Evolutionary conservation across 2,888 invertebrate species (phyloP).

Genomic region (Piscicola geometra): DNA sequence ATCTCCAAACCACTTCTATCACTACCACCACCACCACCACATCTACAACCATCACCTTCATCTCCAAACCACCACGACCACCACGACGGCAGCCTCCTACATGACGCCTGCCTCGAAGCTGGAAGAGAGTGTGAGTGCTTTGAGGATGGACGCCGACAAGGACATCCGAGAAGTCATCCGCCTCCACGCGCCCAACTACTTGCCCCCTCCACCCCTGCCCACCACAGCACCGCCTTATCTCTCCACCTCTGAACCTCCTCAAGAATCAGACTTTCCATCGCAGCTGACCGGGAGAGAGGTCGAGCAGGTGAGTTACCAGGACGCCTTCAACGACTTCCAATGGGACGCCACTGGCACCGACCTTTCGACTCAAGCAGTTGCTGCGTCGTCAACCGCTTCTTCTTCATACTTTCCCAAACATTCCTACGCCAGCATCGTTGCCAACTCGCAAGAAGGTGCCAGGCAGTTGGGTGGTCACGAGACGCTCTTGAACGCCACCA

Average conservation of each 20-base stretch:
- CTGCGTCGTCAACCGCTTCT: not conserved
- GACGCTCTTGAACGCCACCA: no score
- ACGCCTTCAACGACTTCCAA: not conserved
- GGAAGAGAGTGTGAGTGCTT: not conserved
- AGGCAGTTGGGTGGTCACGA: no score
- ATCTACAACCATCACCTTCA: no score
- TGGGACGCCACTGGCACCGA: not conserved
- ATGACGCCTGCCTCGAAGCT: not conserved
- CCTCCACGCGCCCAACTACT: conserved; percentile 7
- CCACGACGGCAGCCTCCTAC: not conserved
- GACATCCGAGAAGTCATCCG: not conserved
- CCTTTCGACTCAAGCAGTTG: not conserved
- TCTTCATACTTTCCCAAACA: not conserved
- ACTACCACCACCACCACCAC: no score
- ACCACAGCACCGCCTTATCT: no score
- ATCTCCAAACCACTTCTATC: no score
- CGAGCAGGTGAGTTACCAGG: not conserved
- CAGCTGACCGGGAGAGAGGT: no score
- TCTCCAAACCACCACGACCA: no score
- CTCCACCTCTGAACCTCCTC: no score
- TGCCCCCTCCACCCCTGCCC: not conserved
- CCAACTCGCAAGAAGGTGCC: no score
- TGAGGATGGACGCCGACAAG: not conserved
- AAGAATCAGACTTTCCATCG: no score
- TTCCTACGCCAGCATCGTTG: not conserved